phyloP scores from a whole-genome alignment of 2,888 invertebrate species.

The Pollenia amentaria region DNA sequence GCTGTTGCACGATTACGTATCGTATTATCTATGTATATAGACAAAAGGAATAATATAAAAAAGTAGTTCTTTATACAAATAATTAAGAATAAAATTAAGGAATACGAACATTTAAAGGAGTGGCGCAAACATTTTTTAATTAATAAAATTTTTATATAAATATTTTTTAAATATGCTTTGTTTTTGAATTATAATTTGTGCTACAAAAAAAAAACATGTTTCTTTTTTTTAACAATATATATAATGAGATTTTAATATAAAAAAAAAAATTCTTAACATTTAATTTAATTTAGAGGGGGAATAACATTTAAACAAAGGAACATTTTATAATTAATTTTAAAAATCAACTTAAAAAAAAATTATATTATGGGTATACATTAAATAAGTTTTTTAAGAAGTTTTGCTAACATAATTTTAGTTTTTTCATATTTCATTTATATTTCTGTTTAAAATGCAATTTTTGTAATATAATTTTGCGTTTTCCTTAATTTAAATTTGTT shows the following conservation, averaged over 20 bases:
- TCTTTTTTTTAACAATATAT: slow-evolving; percentile 4
- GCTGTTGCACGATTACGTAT: too few relatives aligned
- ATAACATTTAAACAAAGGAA: background rate
- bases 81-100: background rate
- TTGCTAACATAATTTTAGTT: slow-evolving; percentile 2
- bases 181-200: slow-evolving; percentile 55
- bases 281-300: background rate
- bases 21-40: background rate
- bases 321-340: too few relatives aligned
- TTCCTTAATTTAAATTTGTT: slow-evolving; percentile 14
- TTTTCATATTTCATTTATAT: slow-evolving; percentile 7
- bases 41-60: background rate
- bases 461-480: slow-evolving; percentile 19
- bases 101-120: slow-evolving; percentile 2
- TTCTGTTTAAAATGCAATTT: slow-evolving; percentile 40
- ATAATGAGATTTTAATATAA: slow-evolving; percentile 45
- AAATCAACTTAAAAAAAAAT: background rate
- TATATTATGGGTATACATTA: slow-evolving; percentile 1
- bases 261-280: background rate
- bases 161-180: background rate
- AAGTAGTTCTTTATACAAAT: too few relatives aligned
- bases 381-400: slow-evolving; percentile 21
- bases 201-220: slow-evolving; percentile 24
- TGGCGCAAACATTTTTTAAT: background rate
- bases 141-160: background rate